A percentile compares a stretch with the other conserved stretches of the same genome.
These are phyloP conservation scores for Eulemur rubriventer DNA, from an alignment of 2,797 vertebrate genomes.

Conservation along the genomic window DNA sequence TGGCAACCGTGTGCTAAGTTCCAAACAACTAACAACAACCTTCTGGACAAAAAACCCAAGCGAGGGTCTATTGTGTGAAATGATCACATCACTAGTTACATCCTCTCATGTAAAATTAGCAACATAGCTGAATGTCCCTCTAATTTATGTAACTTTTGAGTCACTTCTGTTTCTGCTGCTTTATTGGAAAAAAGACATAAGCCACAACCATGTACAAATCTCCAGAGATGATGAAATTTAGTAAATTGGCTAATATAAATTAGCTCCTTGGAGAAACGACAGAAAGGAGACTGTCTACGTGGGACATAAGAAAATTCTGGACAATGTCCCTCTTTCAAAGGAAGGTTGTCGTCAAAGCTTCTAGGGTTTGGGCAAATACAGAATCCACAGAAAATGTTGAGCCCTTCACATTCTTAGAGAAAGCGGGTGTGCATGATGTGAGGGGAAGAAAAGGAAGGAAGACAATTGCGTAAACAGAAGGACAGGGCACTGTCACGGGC, in stretches of 20 bases:
- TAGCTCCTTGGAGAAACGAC: background rate
- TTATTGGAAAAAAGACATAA: background rate
- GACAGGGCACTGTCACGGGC: accelerated
- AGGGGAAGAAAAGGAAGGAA: background rate
- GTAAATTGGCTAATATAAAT: background rate
- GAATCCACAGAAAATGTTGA: background rate
- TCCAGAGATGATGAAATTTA: background rate
- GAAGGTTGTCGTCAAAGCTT: background rate
- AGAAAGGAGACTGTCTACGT: background rate
- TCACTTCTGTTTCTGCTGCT: background rate
- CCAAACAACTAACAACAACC: background rate
- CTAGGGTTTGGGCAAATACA: background rate
- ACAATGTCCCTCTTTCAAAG: background rate
- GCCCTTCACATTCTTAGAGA: background rate
- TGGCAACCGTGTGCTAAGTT: background rate
- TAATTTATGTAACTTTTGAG: background rate
- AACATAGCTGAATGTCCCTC: background rate
- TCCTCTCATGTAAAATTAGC: background rate
- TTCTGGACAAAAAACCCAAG: background rate
- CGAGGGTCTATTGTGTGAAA: background rate
- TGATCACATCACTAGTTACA: background rate
- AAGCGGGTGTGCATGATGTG: background rate
- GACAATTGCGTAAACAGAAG: background rate
- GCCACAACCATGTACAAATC: background rate
- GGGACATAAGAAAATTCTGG: background rate